Evolutionary conservation across 2,113 vertebrate genomes (phyloP).

Genomic region (Scophthalmus maximus): DNA sequence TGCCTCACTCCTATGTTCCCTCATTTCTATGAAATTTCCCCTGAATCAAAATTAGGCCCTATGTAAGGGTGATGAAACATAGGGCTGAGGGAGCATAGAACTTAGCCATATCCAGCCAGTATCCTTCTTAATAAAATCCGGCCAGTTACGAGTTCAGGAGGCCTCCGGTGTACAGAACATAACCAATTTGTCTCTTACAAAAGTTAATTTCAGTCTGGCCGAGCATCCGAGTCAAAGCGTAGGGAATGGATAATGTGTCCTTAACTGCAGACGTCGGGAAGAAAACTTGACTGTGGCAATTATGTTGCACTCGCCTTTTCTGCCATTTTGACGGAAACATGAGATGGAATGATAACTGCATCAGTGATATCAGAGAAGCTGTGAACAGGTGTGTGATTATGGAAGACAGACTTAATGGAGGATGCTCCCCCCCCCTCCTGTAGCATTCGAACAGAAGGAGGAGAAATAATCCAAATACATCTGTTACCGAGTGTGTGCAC

Average conservation of each 20-base stretch:
- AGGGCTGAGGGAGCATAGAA: too few species aligned
- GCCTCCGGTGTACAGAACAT: conserved; percentile 20
- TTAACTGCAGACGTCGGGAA: conserved; percentile 14
- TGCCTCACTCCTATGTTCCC: too few species aligned
- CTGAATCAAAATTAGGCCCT: too few species aligned
- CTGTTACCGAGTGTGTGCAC: too few species aligned
- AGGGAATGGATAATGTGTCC: conserved; percentile 48
- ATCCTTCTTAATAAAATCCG: too few species aligned
- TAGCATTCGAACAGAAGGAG: conserved; percentile 60
- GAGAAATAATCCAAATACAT: conserved; percentile 63
- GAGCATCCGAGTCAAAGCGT: conserved; percentile 29
- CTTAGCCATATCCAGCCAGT: too few species aligned
- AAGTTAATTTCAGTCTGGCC: conserved; percentile 46
- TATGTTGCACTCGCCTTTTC: conserved; percentile 30
- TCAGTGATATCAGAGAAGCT: conserved; percentile 62
- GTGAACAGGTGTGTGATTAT: conserved; percentile 72
- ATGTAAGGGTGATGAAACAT: too few species aligned
- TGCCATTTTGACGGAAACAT: conserved; percentile 46
- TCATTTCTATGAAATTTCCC: too few species aligned
- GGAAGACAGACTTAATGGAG: conserved; percentile 67
- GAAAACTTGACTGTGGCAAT: conserved; percentile 21
- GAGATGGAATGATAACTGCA: conserved; percentile 61
- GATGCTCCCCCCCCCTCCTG: conserved; percentile 23
- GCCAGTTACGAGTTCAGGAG: conserved; percentile 17
- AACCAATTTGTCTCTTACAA: conserved; percentile 47